Base-by-base conservation (phyloP, 2,888 invertebrate species). In the Atrina japonica region DNA sequence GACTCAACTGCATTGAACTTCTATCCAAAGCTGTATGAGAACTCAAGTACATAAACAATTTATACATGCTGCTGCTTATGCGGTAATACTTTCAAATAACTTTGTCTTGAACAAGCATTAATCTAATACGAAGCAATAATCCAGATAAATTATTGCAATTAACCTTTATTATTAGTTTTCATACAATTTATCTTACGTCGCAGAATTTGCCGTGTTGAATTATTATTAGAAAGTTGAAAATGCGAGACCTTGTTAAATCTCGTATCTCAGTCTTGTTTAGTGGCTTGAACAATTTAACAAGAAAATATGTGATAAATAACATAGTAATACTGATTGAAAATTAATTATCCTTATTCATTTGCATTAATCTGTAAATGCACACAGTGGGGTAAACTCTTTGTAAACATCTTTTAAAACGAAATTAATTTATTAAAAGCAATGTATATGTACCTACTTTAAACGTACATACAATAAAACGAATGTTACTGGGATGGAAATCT, bases 121-220 rank as follows among this genome's bases (percentile, higher is more conserved):
- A 35, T 35, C 35, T 35, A 35, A 35, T 7, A 5, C 35, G 35
- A 47, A 47, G 52, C 25, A 52, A 52, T 52, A 52, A 21, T 27
- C 52, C 23, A 56, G 35, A 56, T 56, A 40, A 56, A 56, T 56
- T 56, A 56, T 56, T 56, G 56, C 56, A 56, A 56, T 56, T 56
- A 56, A 56, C 56, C 40, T 35, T 40, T 35, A 40, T 56, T 53
- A 40, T 35, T 18, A 56, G 56, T 18, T 40, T 40, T 40, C 18
- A 56, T 40, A 14, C 56, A 56, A 56, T 56, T 56, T 56, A 56
- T 56, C 56, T 40, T 35, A 35, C 35, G 2, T 30, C 21, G 9
- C 21, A 21, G n/a, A 40, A 56, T 35, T 56, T 18, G 11, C 18
- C 23, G 18, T 35, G 40, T 18, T 56, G 21, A 40, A 56, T 30